Conservation (phyloP, 2,797 vertebrate species). For the Hapalemur alaotrensis region DNA sequence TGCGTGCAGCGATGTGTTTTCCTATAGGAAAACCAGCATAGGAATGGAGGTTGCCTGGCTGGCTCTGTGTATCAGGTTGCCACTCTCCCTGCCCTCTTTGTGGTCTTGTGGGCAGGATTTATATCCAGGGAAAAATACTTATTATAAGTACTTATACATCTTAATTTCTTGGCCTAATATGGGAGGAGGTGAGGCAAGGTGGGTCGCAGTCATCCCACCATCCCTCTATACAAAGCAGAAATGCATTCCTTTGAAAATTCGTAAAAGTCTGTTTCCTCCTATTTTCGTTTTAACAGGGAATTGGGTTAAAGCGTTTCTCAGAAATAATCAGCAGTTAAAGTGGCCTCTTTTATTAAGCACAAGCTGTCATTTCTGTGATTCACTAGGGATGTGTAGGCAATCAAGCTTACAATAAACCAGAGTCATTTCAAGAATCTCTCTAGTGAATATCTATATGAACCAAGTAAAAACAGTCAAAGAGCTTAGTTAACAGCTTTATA, state of each 20-base stretch:
- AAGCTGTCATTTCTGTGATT: slow-evolving; percentile 44
- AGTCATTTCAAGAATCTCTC: slow-evolving; percentile 7
- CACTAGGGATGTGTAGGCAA: slow-evolving; percentile 31
- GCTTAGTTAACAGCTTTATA: neutral
- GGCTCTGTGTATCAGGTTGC: neutral
- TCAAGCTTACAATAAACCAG: neutral
- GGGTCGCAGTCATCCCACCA: neutral
- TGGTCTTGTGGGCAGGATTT: neutral
- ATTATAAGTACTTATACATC: neutral
- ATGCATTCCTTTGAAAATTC: neutral
- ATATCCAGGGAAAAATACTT: neutral
- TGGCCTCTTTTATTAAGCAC: slow-evolving; percentile 27
- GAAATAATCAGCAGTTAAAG: slow-evolving; percentile 56
- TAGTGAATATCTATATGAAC: neutral
- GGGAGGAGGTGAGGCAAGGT: neutral
- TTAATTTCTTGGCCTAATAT: neutral
- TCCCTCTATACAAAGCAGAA: neutral
- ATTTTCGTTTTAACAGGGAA: neutral
- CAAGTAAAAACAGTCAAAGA: neutral
- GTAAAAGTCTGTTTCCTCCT: neutral
- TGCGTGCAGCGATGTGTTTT: no score
- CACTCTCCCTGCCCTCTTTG: neutral
- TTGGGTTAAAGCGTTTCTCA: slow-evolving; percentile 7
- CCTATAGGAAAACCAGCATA: accelerated
- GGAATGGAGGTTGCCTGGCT: neutral